phyloP scores from a whole-genome alignment of 2,888 invertebrate genomes.

The Nephrotoma appendiculata region DNA sequence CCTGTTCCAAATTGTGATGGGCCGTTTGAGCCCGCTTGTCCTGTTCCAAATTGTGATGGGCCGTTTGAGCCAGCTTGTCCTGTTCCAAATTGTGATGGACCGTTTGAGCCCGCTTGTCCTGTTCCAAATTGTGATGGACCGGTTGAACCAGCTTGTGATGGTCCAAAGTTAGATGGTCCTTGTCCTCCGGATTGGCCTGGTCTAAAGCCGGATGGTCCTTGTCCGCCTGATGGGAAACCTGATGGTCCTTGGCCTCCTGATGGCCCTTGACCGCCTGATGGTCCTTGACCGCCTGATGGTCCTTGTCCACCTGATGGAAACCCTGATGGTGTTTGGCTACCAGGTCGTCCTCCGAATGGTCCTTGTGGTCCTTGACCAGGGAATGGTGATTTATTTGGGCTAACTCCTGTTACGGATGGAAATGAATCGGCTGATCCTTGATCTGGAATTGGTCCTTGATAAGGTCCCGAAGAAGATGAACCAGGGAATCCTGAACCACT shows the following conservation, averaged over 20 bases:
- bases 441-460: constrained; percentile 2
- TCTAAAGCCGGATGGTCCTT: constrained; percentile 6
- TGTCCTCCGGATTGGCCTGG: constrained; percentile 11
- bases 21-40: constrained; percentile 10
- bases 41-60: constrained; percentile 5
- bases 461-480: background rate
- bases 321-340: constrained; percentile 15
- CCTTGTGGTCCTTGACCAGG: constrained; percentile 7
- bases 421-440: background rate
- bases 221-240: constrained; percentile 14
- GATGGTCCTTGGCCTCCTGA: constrained; percentile 14
- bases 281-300: constrained; percentile 8
- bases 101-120: constrained; percentile 7
- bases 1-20: constrained; percentile 13
- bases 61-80: constrained; percentile 2
- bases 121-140: constrained; percentile 14
- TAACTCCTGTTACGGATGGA: constrained; percentile 10
- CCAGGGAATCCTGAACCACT: background rate
- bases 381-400: background rate
- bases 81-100: constrained; percentile 11
- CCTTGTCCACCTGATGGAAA: constrained; percentile 14
- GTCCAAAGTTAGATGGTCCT: background rate
- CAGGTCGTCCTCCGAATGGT: constrained; percentile 14
- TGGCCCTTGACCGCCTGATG: constrained; percentile 11
- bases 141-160: constrained; percentile 14